Evolutionary conservation across 2,888 invertebrate genomes (phyloP), one percentile per base, ranked within the genome.

Genomic region (Meloe dianella): DNA sequence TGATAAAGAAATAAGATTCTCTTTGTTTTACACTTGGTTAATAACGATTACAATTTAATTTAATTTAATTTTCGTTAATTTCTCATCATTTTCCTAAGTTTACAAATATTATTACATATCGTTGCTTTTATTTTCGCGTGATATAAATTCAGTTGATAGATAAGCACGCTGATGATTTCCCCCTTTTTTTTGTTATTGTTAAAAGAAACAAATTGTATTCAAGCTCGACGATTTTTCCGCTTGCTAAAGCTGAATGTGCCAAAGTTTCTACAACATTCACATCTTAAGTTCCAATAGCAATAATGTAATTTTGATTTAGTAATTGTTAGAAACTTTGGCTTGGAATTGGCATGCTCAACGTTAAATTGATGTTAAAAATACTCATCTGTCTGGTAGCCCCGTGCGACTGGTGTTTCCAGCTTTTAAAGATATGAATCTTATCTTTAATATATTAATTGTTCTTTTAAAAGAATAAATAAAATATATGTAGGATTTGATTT

Each of bases 361-460:
- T 80, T 80, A 80, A 81, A 79, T 81, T 81, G 78, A 75, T 75
- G 73, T 76, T 56, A 60, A 71, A 38, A 57, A 62, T 58, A 76
- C 82, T 84, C 84, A 83, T 84, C 84, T 85, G 84, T 83, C 84
- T 81, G 83, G 82, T 79, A 80, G 79, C 77, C 77, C 84, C 82
- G 84, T 84, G 80, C 82, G 81, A 79, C 75, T 83, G 83, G 81
- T 78, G 79, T 79, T 72, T 64, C 67, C 70, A 70, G 47, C 69
- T 74, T 70, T 63, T 58, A 27, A 74, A 77, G 77, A 80, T 76
- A 73, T 81, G 76, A 73, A 79, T 77, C 75, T 75, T 69, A 74
- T 71, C 75, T 79, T 79, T 70, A 27, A 57, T 65, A 38, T 67
- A 70, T 41, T 27, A n/a, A 1, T 70, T 72, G 70, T 63, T 57